These are phyloP conservation scores for Lota lota DNA, from an alignment of 2,113 vertebrate genomes.

Conservation along the genomic window DNA sequence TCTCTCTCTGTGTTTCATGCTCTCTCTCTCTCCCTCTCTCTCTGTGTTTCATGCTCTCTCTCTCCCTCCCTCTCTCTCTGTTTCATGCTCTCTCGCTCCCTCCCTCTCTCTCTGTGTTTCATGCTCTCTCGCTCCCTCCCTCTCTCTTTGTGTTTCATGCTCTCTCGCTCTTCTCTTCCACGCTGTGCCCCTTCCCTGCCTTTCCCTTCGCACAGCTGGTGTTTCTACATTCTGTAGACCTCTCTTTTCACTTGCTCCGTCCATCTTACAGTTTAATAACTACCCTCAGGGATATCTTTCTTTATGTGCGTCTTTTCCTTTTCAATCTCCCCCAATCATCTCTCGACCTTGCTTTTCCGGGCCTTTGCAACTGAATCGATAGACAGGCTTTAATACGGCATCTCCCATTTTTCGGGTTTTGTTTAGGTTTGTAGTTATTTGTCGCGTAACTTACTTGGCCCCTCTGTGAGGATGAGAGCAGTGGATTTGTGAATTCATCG, in stretches of 20 bases:
- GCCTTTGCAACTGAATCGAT: constrained; percentile 54
- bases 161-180: constrained; percentile 6
- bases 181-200: not conserved
- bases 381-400: constrained; percentile 45
- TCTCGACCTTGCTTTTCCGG: constrained; percentile 15
- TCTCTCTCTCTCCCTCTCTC: too few species aligned
- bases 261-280: too few species aligned
- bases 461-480: constrained; percentile 30
- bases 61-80: too few species aligned
- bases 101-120: constrained; percentile 11
- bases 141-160: constrained; percentile 14
- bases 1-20: too few species aligned
- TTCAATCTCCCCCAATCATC: not conserved
- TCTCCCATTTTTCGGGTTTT: constrained; percentile 13
- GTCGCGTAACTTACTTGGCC: constrained; percentile 6
- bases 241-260: too few species aligned
- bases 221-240: too few species aligned
- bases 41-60: too few species aligned
- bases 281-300: not conserved
- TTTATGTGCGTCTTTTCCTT: not conserved
- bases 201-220: not conserved
- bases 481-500: constrained; percentile 48
- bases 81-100: too few species aligned
- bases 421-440: not conserved
- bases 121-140: constrained; percentile 16